phyloP scores from a whole-genome alignment of 53 echinoderm and acorn worm species.

The Paelopatides confundens region DNA sequence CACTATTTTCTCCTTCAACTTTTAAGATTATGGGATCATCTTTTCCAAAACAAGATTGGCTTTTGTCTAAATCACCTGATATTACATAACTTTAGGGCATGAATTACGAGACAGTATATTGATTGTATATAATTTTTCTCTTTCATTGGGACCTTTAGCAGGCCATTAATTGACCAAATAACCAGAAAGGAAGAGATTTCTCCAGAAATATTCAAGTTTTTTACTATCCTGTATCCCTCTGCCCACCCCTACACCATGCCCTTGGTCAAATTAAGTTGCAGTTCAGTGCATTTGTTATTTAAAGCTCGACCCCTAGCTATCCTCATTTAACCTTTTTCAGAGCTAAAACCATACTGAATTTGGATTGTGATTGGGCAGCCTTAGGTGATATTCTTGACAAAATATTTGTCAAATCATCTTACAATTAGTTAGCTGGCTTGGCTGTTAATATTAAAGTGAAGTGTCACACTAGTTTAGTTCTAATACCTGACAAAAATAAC shows the following conservation, averaged over 20 bases:
- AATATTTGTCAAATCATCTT: background rate
- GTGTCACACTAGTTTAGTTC: background rate
- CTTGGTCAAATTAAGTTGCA: background rate
- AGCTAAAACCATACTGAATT: background rate
- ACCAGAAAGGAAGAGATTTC: too few species aligned
- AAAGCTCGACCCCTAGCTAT: background rate
- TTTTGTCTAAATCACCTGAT: too few species aligned
- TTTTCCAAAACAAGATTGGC: too few species aligned
- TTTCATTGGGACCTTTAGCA: too few species aligned
- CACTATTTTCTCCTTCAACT: too few species aligned
- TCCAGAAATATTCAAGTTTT: too few species aligned
- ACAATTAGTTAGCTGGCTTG: background rate
- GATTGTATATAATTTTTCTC: too few species aligned
- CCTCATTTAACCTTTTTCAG: background rate
- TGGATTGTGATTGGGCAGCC: conserved; percentile 9
- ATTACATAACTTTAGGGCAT: too few species aligned
- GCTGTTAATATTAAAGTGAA: background rate
- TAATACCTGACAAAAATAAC: background rate
- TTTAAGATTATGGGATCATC: too few species aligned
- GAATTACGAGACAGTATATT: too few species aligned
- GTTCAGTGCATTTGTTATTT: background rate
- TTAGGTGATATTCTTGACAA: background rate
- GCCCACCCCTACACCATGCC: background rate
- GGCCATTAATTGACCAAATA: too few species aligned
- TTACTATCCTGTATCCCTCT: too few species aligned